Percentiles rank a stretch among this genome's conserved stretches.
Evolutionary conservation across 2,113 vertebrate genomes (phyloP).

Genomic region (Dromas ardeola): DNA sequence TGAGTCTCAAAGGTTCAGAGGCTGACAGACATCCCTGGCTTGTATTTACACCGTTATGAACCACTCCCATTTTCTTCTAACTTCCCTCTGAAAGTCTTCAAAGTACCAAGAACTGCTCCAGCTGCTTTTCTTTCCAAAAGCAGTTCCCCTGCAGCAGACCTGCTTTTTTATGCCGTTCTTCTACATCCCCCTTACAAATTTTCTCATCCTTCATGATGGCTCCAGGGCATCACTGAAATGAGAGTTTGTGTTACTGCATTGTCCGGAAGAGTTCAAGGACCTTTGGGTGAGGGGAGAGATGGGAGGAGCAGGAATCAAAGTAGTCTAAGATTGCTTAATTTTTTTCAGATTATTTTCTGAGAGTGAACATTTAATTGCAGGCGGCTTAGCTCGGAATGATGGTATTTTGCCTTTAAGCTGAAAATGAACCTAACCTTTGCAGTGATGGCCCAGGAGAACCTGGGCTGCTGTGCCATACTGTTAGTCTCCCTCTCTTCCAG

Average conservation of each 20-base stretch:
- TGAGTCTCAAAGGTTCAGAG: background rate
- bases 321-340: background rate
- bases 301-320: background rate
- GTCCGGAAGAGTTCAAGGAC: background rate
- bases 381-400: background rate
- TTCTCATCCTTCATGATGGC: background rate
- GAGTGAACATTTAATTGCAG: background rate
- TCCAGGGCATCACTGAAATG: background rate
- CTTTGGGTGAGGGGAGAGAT: background rate
- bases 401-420: background rate
- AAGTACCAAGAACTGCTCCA: background rate
- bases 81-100: background rate
- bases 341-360: background rate
- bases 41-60: background rate
- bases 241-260: background rate
- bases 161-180: background rate
- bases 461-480: background rate
- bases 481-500: background rate
- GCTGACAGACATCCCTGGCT: background rate
- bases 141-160: background rate
- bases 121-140: conserved; percentile 21
- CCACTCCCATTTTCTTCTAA: background rate
- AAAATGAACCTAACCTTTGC: background rate
- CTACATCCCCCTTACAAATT: background rate
- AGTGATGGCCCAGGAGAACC: background rate